Base-by-base conservation (phyloP, 1,140 invertebrate genomes). In the Hyphantria cunea region DNA sequence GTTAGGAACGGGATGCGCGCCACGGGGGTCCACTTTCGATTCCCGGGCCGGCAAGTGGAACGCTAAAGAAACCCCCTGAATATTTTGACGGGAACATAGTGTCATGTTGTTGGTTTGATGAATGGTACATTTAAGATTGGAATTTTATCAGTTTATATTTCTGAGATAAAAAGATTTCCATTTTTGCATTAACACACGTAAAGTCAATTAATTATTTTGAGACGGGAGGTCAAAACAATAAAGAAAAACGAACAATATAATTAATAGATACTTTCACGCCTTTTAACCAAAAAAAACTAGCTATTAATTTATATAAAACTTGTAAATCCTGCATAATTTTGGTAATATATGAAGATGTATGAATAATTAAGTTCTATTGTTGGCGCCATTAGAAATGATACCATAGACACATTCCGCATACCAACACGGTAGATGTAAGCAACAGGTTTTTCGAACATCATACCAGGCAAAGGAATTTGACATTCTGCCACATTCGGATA, bases 71-170 rank as follows among this genome's bases (percentile, higher is more conserved):
- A 81, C 79, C 82, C 76, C 81, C 76, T 85, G 81, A 79, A 75
- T 87, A 87, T 85, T 85, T 87, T 87, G 84, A 87, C 84, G 82
- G 80, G 72, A 71, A 75, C 78, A 80, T 68, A 68, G 64, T 79
- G 76, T 72, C 74, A 69, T 67, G 74, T 77, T 73, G 70, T 49
- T 49, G 52, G 11, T 51, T 63, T 81, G 78, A 84, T 84, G 78
- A 84, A 82, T 84, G 75, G 66, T 60, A 64, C 55, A 55, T 61
- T 52, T 14, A 45, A 39, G 41, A 41, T 44, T 33, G 31, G 25
- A 45, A 41, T 56, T 56, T 54, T 54, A 54, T 54, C 12, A 13
- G 25, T 39, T 25, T 33, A 9, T 31, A 37, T 37, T 37, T 37
- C 34, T 37, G 34, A 37, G 8, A 11, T 11, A 37, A 37, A 37